Evolutionary conservation across 2,888 invertebrate species (phyloP).

Genomic region (Ischnus inquisitorius): DNA sequence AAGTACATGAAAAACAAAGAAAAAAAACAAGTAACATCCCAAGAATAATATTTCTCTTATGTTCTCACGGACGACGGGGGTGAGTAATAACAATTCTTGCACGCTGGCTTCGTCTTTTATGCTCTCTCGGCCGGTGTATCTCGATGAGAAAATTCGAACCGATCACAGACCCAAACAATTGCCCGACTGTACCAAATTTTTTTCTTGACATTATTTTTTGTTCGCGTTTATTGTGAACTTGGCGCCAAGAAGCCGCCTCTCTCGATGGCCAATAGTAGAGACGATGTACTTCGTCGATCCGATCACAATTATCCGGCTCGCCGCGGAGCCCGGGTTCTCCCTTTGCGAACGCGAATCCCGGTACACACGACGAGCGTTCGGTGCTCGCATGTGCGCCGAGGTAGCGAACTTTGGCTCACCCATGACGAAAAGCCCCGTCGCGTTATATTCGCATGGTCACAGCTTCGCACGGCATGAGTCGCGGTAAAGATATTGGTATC

Average conservation of each 20-base stretch:
- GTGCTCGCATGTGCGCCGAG: too few species aligned
- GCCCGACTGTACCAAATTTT: too few species aligned
- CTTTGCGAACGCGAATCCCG: constrained; percentile 45
- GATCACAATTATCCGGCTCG: constrained; percentile 50
- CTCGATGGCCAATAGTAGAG: constrained; percentile 34
- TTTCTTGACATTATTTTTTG: not conserved
- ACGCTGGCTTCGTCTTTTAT: constrained; percentile 50
- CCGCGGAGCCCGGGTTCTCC: constrained; percentile 31
- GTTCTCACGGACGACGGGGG: constrained; percentile 2
- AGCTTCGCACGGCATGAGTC: constrained; percentile 46
- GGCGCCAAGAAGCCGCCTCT: not conserved
- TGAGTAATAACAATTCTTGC: constrained; percentile 44
- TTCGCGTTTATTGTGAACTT: not conserved
- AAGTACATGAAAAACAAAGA: constrained; percentile 36
- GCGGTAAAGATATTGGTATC: constrained; percentile 62
- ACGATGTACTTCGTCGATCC: constrained; percentile 50
- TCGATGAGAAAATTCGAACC: constrained; percentile 32
- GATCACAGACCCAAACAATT: too few species aligned
- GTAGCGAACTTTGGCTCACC: constrained; percentile 70
- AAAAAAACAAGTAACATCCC: constrained; percentile 22
- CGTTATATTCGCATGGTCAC: constrained; percentile 36
- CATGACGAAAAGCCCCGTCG: constrained; percentile 46
- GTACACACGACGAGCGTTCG: constrained; percentile 31
- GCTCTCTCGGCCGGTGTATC: constrained; percentile 49
- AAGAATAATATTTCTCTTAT: constrained; percentile 47